Evolutionary conservation across 1,140 invertebrate genomes (phyloP).

Genomic region (Euwallacea similis): DNA sequence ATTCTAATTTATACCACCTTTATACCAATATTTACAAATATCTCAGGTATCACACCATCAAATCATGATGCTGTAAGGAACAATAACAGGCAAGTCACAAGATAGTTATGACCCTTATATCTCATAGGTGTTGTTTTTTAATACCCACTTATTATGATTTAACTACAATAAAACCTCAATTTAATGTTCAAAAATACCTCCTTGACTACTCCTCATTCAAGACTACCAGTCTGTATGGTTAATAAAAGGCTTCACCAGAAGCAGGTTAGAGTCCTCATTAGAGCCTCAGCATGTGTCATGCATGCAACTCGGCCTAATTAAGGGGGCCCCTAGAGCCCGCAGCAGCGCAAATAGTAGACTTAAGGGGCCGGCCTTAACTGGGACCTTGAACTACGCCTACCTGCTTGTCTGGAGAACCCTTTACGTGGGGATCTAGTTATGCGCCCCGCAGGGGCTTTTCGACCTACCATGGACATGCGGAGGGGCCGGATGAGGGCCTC

Average conservation of each 20-base stretch:
- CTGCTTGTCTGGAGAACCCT: conserved; percentile 32
- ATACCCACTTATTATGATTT: background rate
- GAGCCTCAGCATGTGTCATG: conserved; percentile 10
- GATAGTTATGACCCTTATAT: background rate
- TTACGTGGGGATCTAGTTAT: conserved; percentile 12
- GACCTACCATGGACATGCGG: conserved; percentile 32
- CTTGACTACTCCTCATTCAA: background rate
- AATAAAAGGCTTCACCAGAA: conserved; percentile 19
- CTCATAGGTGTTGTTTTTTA: background rate
- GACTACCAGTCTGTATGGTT: conserved; percentile 7
- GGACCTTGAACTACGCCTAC: conserved; percentile 22
- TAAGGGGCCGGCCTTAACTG: background rate
- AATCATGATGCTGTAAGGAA: no score
- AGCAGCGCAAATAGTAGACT: background rate
- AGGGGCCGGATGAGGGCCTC: background rate
- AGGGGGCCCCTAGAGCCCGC: conserved; percentile 13
- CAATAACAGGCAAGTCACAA: no score
- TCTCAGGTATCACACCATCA: no score
- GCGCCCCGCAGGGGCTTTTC: conserved; percentile 21
- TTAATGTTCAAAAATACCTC: background rate
- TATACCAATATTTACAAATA: no score
- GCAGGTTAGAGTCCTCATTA: conserved; percentile 20
- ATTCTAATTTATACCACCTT: no score
- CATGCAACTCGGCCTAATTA: no score
- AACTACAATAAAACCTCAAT: background rate